Evolutionary conservation across 2,113 vertebrate species (phyloP).

Genomic region (Lynx canadensis): DNA sequence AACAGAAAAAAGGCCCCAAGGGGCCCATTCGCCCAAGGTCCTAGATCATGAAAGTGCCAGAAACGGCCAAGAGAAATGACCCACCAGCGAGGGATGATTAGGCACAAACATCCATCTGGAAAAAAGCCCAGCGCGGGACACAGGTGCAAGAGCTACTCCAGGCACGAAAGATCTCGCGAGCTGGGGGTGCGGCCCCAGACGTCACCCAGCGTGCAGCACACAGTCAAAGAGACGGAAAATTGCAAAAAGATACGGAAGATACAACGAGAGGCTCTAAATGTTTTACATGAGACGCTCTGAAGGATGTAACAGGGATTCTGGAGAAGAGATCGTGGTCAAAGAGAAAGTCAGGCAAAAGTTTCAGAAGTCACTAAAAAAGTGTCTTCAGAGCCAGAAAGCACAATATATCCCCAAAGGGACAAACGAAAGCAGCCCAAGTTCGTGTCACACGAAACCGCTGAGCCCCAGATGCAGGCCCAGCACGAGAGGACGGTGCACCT

Average conservation of each 20-base stretch:
- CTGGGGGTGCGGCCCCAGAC: background rate
- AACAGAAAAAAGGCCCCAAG: background rate
- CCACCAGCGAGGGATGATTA: too few species aligned
- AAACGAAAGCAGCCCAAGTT: background rate
- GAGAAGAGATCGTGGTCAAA: background rate
- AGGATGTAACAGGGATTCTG: background rate
- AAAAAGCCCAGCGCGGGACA: background rate
- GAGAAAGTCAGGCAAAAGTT: background rate
- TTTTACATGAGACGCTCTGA: background rate
- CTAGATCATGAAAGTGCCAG: background rate
- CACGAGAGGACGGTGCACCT: too few species aligned
- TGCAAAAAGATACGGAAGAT: background rate
- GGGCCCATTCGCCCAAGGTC: background rate
- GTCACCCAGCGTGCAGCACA: too few species aligned
- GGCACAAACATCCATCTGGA: background rate
- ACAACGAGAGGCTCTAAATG: background rate
- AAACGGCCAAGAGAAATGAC: background rate
- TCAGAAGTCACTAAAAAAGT: background rate
- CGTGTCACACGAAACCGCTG: background rate
- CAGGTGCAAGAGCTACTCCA: background rate
- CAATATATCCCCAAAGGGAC: rapidly evolving
- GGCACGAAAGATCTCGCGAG: background rate
- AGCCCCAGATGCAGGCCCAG: too few species aligned
- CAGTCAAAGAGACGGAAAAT: background rate
- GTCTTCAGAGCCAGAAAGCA: background rate